A percentile compares a stretch with the other conserved stretches of the same genome.
Evolutionary conservation across 2,888 invertebrate species (phyloP).

Genomic region (Lasioglossum marginatum): DNA sequence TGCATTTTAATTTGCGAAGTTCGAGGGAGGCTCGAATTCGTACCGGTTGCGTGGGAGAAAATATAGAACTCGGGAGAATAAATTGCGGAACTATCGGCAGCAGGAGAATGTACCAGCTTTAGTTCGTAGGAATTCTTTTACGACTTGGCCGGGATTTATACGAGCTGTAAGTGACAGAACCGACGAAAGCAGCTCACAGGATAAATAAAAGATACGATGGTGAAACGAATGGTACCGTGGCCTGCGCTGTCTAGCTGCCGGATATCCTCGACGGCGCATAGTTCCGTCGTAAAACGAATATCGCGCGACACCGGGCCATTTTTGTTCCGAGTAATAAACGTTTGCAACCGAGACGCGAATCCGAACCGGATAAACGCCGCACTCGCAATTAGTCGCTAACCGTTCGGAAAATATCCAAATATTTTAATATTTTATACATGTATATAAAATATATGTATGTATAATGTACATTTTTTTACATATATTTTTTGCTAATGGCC

Average conservation of each 20-base stretch:
- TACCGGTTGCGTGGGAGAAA: constrained; percentile 25
- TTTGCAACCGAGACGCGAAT: background rate
- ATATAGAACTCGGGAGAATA: constrained; percentile 62
- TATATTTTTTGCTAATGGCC: too few species aligned
- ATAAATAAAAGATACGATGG: constrained; percentile 62
- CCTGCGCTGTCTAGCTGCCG: constrained; percentile 12
- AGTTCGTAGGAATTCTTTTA: constrained; percentile 77
- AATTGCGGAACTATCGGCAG: constrained; percentile 79
- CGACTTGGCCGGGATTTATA: constrained; percentile 78
- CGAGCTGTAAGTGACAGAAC: constrained; percentile 80
- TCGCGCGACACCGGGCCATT: background rate
- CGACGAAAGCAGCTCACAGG: constrained; percentile 63
- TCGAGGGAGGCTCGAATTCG: constrained; percentile 7
- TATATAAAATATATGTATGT: too few species aligned
- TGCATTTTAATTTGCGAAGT: constrained; percentile 17
- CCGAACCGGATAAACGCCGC: background rate
- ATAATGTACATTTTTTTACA: too few species aligned
- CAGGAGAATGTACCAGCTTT: constrained; percentile 64
- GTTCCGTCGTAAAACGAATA: constrained; percentile 12
- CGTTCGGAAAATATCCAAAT: background rate
- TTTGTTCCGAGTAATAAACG: background rate
- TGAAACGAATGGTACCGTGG: constrained; percentile 41
- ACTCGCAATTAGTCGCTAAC: background rate
- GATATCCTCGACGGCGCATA: constrained; percentile 22
- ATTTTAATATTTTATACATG: too few species aligned